These are phyloP conservation scores for Cyphomyrus discorhynchus DNA, from an alignment of 2,113 vertebrate genomes.

Conservation along the genomic window DNA sequence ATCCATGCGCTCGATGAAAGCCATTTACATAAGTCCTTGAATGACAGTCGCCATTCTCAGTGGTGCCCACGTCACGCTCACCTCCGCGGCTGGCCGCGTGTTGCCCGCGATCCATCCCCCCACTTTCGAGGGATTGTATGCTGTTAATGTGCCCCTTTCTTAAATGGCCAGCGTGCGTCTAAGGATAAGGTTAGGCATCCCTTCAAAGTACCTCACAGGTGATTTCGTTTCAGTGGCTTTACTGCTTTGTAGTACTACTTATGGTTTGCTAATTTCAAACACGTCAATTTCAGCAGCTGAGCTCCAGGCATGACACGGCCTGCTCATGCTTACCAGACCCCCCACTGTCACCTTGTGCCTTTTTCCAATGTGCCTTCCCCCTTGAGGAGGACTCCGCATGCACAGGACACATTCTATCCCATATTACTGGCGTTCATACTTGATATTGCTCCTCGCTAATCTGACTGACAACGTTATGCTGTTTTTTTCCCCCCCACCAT, in stretches of 20 bases:
- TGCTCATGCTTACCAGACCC: background rate
- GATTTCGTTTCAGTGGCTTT: background rate
- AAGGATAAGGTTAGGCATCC: background rate
- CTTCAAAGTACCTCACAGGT: background rate
- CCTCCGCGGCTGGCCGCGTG: background rate
- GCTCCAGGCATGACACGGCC: background rate
- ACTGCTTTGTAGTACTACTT: background rate
- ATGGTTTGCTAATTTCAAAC: background rate
- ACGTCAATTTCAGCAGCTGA: background rate
- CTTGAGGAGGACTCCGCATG: background rate
- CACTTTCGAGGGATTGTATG: background rate
- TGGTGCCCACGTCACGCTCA: background rate
- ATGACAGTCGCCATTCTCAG: slow-evolving; percentile 2
- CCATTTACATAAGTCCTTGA: background rate
- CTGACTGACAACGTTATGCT: background rate
- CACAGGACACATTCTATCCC: background rate
- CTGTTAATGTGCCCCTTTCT: background rate
- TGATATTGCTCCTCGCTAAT: background rate
- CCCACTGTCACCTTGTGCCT: background rate
- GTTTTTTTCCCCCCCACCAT: background rate
- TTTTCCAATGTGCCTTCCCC: background rate
- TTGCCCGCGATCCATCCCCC: background rate
- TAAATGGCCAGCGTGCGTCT: background rate
- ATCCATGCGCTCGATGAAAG: background rate
- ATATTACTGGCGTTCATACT: background rate